phyloP scores from a whole-genome alignment of 2,888 invertebrate species.

The Stenolophus ochropezus region DNA sequence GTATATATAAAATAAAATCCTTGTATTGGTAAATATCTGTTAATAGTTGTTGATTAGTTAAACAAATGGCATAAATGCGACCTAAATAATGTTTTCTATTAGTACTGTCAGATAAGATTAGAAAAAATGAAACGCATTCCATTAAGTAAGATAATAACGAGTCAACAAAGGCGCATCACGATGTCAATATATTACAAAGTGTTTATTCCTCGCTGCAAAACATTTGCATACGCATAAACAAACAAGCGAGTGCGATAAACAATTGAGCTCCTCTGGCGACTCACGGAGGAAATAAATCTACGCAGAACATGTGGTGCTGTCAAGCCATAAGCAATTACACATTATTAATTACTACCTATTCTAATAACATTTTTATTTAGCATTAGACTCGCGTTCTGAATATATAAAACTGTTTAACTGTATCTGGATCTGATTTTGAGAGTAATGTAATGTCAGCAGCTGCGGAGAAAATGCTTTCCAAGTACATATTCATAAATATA shows the following conservation, averaged over 20 bases:
- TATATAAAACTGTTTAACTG: conserved; percentile 52
- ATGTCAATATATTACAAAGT: conserved; percentile 4
- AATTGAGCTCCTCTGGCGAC: conserved; percentile 36
- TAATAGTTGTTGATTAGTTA: not conserved
- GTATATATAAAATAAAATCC: no score
- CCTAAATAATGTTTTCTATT: not conserved
- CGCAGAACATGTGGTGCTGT: conserved; percentile 40
- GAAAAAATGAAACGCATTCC: conserved; percentile 9
- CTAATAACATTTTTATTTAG: conserved; percentile 56
- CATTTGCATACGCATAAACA: conserved; percentile 43
- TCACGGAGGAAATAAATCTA: conserved; percentile 43
- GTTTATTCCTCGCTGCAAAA: conserved; percentile 4
- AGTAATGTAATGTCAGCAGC: not conserved
- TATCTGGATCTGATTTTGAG: not conserved
- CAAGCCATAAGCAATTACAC: conserved; percentile 36
- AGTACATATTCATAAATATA: conserved; percentile 50
- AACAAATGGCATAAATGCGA: not conserved
- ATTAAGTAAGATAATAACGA: not conserved
- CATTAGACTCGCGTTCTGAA: conserved; percentile 48
- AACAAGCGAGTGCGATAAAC: conserved; percentile 27
- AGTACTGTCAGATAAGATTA: not conserved
- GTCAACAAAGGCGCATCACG: conserved; percentile 17
- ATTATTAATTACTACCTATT: conserved; percentile 57
- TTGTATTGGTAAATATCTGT: not conserved
- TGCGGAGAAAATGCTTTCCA: conserved; percentile 38